These are phyloP conservation scores for Ceratoteleas bidentatus DNA, from an alignment of 1,140 invertebrate species.

Conservation along the genomic window DNA sequence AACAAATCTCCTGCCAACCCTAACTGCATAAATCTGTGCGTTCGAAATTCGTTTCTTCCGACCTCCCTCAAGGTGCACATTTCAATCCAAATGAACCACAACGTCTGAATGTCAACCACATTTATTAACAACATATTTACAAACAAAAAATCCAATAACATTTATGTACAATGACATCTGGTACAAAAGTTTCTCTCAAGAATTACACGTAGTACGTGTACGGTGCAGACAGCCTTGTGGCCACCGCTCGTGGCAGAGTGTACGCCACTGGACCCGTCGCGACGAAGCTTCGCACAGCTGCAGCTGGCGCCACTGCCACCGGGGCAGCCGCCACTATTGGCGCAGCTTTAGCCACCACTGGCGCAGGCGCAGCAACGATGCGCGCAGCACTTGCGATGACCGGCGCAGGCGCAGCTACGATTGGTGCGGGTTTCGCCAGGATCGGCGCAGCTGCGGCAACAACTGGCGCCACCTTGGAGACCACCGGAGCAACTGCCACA, in stretches of 20 bases:
- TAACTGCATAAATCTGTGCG: no score
- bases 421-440: conserved; percentile 7
- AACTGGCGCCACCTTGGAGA: conserved; percentile 22
- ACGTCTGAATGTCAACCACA: conserved; percentile 14
- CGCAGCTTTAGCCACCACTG: conserved; percentile 20
- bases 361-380: conserved; percentile 23
- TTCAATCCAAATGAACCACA: no score
- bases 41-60: no score
- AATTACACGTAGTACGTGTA: conserved; percentile 52
- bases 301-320: conserved; percentile 25
- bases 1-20: no score
- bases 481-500: conserved; percentile 51
- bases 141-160: conserved; percentile 7
- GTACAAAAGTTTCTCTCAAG: not conserved
- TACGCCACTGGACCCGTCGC: conserved; percentile 45
- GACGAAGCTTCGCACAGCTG: conserved; percentile 38
- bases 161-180: conserved; percentile 27
- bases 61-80: no score
- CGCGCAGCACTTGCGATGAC: conserved; percentile 64
- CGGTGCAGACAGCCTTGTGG: conserved; percentile 64
- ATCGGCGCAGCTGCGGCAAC: conserved; percentile 13
- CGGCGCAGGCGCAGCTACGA: conserved; percentile 11
- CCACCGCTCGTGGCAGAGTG: conserved; percentile 67
- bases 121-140: conserved; percentile 51
- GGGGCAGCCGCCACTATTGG: conserved; percentile 14